Evolutionary conservation across 2,888 invertebrate genomes (phyloP).

Genomic region (Epirrita christyi): DNA sequence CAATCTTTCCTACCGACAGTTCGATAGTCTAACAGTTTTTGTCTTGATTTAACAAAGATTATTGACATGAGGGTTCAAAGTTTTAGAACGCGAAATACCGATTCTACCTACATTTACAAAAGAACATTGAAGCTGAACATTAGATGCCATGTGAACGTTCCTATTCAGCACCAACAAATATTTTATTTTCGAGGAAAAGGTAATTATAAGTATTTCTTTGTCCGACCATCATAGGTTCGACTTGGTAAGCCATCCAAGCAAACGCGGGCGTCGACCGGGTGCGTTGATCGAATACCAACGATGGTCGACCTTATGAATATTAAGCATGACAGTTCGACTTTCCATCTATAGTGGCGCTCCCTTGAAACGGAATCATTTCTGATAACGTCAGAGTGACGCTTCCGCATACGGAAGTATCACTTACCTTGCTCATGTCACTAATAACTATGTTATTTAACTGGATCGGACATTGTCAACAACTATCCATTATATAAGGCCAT

Average conservation of each 20-base stretch:
- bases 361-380: conserved; percentile 50
- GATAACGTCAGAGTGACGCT: conserved; percentile 60
- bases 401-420: conserved; percentile 52
- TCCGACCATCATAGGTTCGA: too few species aligned
- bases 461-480: conserved; percentile 12
- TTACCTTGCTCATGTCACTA: conserved; percentile 47
- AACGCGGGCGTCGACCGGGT: conserved; percentile 68
- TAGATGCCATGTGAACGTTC: too few species aligned
- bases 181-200: too few species aligned
- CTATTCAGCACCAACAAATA: too few species aligned
- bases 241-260: conserved; percentile 48
- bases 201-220: too few species aligned
- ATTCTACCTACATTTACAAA: too few species aligned
- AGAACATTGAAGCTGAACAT: too few species aligned
- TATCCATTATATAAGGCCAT: not conserved
- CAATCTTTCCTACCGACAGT: too few species aligned
- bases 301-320: conserved; percentile 72
- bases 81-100: not conserved
- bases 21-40: not conserved
- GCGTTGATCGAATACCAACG: conserved; percentile 65
- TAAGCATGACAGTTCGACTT: conserved; percentile 65
- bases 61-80: not conserved
- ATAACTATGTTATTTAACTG: conserved; percentile 20
- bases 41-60: not conserved
- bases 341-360: conserved; percentile 67